Conservation (phyloP, 2,113 vertebrate species). For the Morone saxatilis region DNA sequence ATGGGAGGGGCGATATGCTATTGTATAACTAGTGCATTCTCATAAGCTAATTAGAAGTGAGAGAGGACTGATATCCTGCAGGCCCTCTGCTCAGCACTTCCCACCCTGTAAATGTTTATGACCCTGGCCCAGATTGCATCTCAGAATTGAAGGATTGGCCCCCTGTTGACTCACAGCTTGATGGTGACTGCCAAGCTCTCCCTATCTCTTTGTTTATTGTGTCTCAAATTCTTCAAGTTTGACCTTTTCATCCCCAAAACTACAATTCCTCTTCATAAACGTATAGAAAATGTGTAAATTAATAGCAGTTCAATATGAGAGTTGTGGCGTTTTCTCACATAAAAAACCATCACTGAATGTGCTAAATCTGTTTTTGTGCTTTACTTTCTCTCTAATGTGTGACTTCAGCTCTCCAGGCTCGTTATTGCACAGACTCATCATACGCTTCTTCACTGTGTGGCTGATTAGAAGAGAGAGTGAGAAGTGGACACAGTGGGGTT, state of each 20-base stretch:
- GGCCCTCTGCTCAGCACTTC: constrained; percentile 70
- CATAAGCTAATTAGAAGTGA: constrained; percentile 71
- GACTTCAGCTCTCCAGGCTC: neutral
- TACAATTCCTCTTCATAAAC: constrained; percentile 13
- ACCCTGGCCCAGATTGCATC: constrained; percentile 80
- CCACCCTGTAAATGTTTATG: constrained; percentile 84
- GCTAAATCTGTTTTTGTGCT: neutral
- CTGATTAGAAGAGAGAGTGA: constrained; percentile 59
- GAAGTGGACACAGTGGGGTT: constrained; percentile 74
- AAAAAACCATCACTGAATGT: neutral
- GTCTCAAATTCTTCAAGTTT: constrained; percentile 73
- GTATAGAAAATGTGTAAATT: neutral
- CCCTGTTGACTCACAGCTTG: constrained; percentile 82
- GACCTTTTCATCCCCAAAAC: constrained; percentile 57
- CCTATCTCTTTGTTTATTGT: constrained; percentile 79
- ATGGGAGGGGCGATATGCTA: neutral
- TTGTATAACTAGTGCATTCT: constrained; percentile 40
- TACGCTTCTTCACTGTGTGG: constrained; percentile 13
- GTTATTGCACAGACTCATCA: constrained; percentile 29
- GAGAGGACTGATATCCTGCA: constrained; percentile 63
- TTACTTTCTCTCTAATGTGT: neutral
- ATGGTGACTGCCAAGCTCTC: constrained; percentile 71
- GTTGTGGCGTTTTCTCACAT: neutral
- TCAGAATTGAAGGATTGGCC: constrained; percentile 79
- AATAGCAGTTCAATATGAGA: neutral